These are phyloP conservation scores for Tetragonisca angustula DNA, from an alignment of 2,888 invertebrate genomes.

Conservation along the genomic window DNA sequence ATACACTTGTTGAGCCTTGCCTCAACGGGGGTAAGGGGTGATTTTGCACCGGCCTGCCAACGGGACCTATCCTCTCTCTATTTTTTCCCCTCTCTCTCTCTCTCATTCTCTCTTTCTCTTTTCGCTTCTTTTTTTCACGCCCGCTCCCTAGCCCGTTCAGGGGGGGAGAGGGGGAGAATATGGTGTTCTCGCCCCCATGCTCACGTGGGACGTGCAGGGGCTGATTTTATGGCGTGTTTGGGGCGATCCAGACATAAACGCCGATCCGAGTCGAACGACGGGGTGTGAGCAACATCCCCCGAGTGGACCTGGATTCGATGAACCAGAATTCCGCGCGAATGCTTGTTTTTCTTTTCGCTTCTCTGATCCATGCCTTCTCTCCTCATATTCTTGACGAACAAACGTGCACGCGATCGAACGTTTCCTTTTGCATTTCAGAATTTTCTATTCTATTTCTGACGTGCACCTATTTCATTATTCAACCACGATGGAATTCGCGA, in stretches of 20 bases:
- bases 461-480: neutral
- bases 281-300: constrained; percentile 48
- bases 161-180: constrained; percentile 71
- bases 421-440: neutral
- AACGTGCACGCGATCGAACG: neutral
- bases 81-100: constrained; percentile 34
- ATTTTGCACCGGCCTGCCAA: constrained; percentile 70
- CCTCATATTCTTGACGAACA: neutral
- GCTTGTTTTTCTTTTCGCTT: neutral
- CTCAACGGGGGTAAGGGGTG: constrained; percentile 59
- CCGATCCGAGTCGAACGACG: constrained; percentile 57
- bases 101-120: neutral
- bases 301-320: constrained; percentile 41
- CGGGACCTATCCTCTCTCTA: constrained; percentile 63
- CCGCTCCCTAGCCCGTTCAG: constrained; percentile 59
- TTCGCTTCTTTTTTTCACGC: constrained; percentile 62
- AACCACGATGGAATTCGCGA: neutral
- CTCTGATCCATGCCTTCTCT: neutral
- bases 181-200: constrained; percentile 75
- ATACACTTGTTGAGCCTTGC: constrained; percentile 83
- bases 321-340: neutral
- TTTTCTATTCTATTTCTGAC: neutral
- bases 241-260: constrained; percentile 76
- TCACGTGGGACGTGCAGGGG: constrained; percentile 76
- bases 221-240: constrained; percentile 81